phyloP scores from a whole-genome alignment of 2,113 vertebrate species.

The Vidua macroura region DNA sequence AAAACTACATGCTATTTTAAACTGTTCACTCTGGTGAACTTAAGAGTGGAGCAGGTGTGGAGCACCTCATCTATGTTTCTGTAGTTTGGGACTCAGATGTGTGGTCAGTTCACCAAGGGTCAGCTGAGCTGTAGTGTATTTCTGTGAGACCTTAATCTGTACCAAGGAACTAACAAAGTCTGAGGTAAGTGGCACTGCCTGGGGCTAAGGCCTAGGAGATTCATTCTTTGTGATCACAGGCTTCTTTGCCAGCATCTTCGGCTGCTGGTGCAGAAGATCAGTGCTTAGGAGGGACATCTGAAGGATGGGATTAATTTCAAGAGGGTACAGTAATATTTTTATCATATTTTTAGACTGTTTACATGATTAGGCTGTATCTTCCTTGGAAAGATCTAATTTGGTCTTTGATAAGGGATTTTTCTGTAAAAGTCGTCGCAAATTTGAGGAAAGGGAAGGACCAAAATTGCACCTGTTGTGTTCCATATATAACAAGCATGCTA shows the following conservation, averaged over 20 bases:
- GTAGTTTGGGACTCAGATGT: background rate
- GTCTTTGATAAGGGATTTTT: background rate
- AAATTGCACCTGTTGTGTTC: background rate
- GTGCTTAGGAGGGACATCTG: background rate
- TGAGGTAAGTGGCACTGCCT: background rate
- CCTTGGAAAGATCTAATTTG: background rate
- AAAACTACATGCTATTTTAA: background rate
- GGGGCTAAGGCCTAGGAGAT: background rate
- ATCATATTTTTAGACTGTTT: background rate
- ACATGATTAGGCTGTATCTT: background rate
- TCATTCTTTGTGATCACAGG: background rate
- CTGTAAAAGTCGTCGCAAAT: background rate
- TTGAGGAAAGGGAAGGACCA: background rate
- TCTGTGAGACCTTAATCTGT: background rate
- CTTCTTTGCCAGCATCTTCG: background rate
- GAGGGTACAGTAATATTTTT: background rate
- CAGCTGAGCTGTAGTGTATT: background rate
- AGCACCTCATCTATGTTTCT: background rate
- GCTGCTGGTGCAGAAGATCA: background rate
- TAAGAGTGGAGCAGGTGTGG: background rate
- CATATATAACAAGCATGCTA: background rate
- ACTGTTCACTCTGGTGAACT: background rate
- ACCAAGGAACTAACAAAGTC: background rate
- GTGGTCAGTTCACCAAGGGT: background rate
- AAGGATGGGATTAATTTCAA: background rate